Evolutionary conservation across 2,888 invertebrate species (phyloP), one percentile per base, ranked within the genome.

Genomic region (Ormia ochracea): DNA sequence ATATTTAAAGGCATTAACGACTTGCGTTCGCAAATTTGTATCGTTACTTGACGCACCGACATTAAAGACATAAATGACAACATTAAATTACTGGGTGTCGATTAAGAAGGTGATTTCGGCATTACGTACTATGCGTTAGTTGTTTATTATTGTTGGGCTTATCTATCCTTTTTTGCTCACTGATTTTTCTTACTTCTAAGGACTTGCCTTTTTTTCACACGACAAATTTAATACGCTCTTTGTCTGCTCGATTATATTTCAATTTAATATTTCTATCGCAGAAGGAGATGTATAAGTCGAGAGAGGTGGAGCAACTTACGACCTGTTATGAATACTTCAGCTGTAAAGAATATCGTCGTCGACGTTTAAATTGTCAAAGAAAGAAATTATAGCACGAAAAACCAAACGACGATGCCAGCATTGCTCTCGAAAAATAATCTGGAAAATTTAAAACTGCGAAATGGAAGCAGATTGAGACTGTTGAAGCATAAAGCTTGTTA

Each of bases 21-120:
- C 59, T 72, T 43, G 41, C 50, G 48, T 43, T 45, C 19, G 19
- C 9, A 23, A 56, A 45, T 10, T 43, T 48, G 54, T n/a, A 7
- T 41, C 52, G 21, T 58, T 48, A 65, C 59, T 70, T 56, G 23
- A 50, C 52, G 66, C 78, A 66, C 72, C 56, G n/a, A n/a, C 36
- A 17, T 36, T 23, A 69, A 26, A 17, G 31, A 23, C 36, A 26
- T 26, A 36, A 28, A 48, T 48, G 66, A 68, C 45, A 38, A n/a
- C n/a, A n/a, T n/a, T n/a, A n/a, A n/a, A n/a, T n/a, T n/a, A n/a
- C n/a, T n/a, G n/a, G n/a, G n/a, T n/a, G n/a, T n/a, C n/a, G n/a
- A n/a, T n/a, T n/a, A n/a, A n/a, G n/a, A n/a, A n/a, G n/a, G n/a
- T n/a, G n/a, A n/a, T n/a, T n/a, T n/a, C n/a, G n/a, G n/a, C n/a